Conservation (phyloP, 1,140 invertebrate species). For the Drosophila ercepeae region DNA sequence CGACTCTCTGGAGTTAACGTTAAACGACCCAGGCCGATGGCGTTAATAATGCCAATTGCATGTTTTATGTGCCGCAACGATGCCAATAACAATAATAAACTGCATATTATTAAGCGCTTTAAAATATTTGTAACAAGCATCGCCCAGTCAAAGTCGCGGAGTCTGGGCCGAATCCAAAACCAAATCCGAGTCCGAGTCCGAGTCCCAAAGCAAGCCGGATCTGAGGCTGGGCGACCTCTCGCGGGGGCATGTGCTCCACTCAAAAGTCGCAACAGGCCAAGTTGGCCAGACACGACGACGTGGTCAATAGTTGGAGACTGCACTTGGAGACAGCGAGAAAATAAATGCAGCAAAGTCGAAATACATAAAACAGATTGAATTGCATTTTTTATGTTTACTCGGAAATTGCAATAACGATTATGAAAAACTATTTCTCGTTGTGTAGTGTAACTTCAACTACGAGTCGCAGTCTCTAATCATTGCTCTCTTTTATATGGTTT, state of each 20-base stretch:
- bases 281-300: conserved; percentile 61
- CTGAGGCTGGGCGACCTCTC: conserved; percentile 70
- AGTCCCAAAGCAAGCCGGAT: conserved; percentile 62
- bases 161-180: conserved; percentile 44
- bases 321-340: neutral
- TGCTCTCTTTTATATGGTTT: conserved; percentile 63
- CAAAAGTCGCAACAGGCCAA: conserved; percentile 21
- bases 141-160: conserved; percentile 32
- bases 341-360: neutral
- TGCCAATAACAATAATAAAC: conserved; percentile 78
- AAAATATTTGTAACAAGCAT: conserved; percentile 73
- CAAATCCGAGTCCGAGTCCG: neutral
- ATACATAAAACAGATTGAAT: neutral
- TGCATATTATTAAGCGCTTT: conserved; percentile 80
- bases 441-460: neutral
- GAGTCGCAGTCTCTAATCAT: conserved; percentile 43
- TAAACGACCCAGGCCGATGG: conserved; percentile 65
- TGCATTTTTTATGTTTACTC: too few species aligned
- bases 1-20: conserved; percentile 47
- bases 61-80: conserved; percentile 74
- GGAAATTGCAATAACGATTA: neutral
- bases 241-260: conserved; percentile 64
- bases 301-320: conserved; percentile 43
- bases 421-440: neutral
- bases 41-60: conserved; percentile 81